A percentile compares a stretch with the other conserved stretches of the same genome.
Conservation (phyloP, 2,797 vertebrate species). For the Siniperca scherzeri region DNA sequence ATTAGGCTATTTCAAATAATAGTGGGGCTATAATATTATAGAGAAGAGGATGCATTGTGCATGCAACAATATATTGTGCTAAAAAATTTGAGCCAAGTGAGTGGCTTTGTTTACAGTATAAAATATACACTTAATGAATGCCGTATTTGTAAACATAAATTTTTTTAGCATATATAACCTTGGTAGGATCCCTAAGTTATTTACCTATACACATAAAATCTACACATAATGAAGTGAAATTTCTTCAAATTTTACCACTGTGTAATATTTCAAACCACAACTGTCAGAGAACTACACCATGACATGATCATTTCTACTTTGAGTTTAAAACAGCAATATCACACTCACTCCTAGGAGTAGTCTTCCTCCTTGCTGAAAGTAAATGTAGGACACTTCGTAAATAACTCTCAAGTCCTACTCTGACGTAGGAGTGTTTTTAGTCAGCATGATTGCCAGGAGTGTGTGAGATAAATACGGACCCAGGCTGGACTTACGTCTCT, state of each 20-base stretch:
- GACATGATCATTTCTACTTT: not conserved
- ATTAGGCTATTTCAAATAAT: not conserved
- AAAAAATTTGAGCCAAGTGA: not conserved
- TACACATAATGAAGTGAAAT: not conserved
- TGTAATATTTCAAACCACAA: not conserved
- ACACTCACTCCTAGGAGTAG: not conserved
- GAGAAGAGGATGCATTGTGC: not conserved
- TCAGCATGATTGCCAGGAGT: not conserved
- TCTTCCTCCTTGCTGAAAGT: not conserved
- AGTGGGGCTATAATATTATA: not conserved
- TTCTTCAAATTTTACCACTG: not conserved
- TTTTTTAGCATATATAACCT: not conserved
- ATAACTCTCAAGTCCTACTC: slow-evolving; percentile 2
- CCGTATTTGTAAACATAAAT: not conserved
- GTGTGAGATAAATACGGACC: slow-evolving; percentile 15
- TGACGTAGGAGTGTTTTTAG: slow-evolving; percentile 16
- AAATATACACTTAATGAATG: not conserved
- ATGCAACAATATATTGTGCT: not conserved
- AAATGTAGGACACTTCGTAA: not conserved
- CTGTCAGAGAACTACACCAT: too few relatives aligned
- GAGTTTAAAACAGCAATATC: not conserved
- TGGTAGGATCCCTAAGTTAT: not conserved
- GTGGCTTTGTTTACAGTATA: not conserved
- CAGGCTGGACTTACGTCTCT: not conserved
- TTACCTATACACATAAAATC: not conserved